Evolutionary conservation across 2,113 vertebrate genomes (phyloP).

Genomic region (Xyrauchen texanus): DNA sequence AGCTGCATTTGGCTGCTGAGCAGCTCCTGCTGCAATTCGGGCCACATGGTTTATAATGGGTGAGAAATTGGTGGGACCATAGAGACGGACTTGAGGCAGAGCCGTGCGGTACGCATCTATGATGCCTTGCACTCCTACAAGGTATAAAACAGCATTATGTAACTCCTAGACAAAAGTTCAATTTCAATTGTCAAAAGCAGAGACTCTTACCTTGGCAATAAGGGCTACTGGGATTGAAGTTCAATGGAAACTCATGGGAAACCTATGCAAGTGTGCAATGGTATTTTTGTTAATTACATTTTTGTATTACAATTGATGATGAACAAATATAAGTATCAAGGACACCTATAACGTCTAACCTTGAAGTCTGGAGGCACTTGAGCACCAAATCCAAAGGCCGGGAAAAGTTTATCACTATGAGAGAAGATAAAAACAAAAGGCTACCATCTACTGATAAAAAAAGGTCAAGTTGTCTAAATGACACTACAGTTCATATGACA

Average conservation of each 20-base stretch:
- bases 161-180: neutral
- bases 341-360: slow-evolving; percentile 66
- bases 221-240: slow-evolving; percentile 86
- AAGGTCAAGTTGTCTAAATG: neutral
- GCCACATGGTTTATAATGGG: slow-evolving; percentile 89
- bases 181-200: no score
- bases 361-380: slow-evolving; percentile 88
- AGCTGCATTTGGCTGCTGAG: slow-evolving; percentile 75
- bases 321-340: no score
- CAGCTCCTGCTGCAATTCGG: slow-evolving; percentile 74
- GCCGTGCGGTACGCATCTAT: slow-evolving; percentile 83
- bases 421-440: neutral
- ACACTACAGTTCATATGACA: neutral
- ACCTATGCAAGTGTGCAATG: slow-evolving; percentile 67
- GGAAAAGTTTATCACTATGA: slow-evolving; percentile 88
- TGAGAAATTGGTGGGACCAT: slow-evolving; percentile 92
- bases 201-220: slow-evolving; percentile 83
- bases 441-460: neutral
- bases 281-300: no score
- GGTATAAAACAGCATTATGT: neutral
- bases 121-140: slow-evolving; percentile 87
- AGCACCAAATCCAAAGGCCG: slow-evolving; percentile 92
- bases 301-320: no score
- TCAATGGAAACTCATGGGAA: slow-evolving; percentile 92
- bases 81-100: slow-evolving; percentile 84